Evolutionary conservation across 2,797 vertebrate species (phyloP).

Genomic region (Sparidentex hasta): DNA sequence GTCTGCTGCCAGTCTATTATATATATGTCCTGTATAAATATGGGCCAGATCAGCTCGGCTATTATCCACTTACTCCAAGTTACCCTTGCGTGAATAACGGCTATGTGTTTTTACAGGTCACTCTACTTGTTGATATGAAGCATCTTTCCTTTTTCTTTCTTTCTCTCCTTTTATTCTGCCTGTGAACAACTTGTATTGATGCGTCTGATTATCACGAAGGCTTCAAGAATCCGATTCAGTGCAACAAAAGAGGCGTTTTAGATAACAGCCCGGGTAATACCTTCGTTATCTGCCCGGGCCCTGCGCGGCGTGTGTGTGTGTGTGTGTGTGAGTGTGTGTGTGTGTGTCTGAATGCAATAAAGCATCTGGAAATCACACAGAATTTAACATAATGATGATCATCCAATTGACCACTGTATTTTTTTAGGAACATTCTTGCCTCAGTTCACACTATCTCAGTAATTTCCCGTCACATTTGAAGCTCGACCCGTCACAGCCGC

Average conservation of each 20-base stretch:
- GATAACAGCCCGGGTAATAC: constrained; percentile 11
- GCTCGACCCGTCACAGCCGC: not conserved
- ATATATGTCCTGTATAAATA: constrained; percentile 69
- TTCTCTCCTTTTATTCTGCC: not conserved
- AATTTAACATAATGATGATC: constrained; percentile 22
- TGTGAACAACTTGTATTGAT: constrained; percentile 20
- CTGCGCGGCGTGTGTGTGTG: constrained; percentile 12
- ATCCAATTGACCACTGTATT: constrained; percentile 8
- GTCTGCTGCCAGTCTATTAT: constrained; percentile 70
- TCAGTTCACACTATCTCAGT: not conserved
- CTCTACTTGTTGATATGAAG: constrained; percentile 73
- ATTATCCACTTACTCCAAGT: constrained; percentile 72
- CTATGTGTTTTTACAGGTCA: constrained; percentile 45
- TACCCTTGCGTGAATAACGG: constrained; percentile 46
- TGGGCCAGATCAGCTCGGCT: constrained; percentile 59
- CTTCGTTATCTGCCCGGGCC: constrained; percentile 31
- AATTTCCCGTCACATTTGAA: constrained; percentile 42
- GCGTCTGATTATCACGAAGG: not conserved
- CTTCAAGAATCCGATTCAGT: not conserved
- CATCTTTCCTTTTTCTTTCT: not conserved
- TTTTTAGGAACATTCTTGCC: not conserved
- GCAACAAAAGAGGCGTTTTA: constrained; percentile 11
- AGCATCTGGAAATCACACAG: constrained; percentile 19
- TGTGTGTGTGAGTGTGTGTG: not conserved
- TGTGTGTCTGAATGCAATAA: constrained; percentile 17